Percentiles rank a stretch among this genome's conserved stretches.
Evolutionary conservation across 2,113 vertebrate genomes (phyloP).

Genomic region (Rhabdornis inornatus): DNA sequence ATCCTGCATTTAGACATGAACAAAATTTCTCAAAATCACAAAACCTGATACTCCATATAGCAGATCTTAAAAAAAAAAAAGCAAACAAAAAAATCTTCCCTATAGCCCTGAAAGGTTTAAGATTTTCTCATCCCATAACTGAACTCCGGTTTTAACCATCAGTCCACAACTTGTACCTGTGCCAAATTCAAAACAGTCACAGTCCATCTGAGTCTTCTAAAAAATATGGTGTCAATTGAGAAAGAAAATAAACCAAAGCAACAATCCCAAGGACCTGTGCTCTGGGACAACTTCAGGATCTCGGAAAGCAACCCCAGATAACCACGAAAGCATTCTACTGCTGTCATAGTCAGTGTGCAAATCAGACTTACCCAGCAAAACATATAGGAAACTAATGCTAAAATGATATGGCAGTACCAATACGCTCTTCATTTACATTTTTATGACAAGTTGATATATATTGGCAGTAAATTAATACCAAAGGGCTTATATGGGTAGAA

Average conservation of each 20-base stretch:
- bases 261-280: not conserved
- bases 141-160: not conserved
- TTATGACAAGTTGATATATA: not conserved
- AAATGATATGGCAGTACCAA: not conserved
- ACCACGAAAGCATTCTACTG: not conserved
- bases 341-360: not conserved
- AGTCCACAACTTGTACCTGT: not conserved
- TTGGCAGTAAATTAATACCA: not conserved
- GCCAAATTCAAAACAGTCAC: not conserved
- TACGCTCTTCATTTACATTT: not conserved
- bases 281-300: not conserved
- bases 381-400: not conserved
- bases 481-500: not conserved
- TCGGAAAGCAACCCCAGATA: not conserved
- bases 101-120: not conserved
- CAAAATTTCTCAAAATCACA: not conserved
- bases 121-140: not conserved
- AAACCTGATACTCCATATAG: not conserved
- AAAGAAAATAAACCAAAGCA: not conserved
- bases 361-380: not conserved
- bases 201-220: not conserved
- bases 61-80: not conserved
- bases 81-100: not conserved
- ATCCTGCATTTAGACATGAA: not conserved
- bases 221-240: not conserved